Conservation (phyloP, 2,797 vertebrate species). For the Anguilla marmorata region DNA sequence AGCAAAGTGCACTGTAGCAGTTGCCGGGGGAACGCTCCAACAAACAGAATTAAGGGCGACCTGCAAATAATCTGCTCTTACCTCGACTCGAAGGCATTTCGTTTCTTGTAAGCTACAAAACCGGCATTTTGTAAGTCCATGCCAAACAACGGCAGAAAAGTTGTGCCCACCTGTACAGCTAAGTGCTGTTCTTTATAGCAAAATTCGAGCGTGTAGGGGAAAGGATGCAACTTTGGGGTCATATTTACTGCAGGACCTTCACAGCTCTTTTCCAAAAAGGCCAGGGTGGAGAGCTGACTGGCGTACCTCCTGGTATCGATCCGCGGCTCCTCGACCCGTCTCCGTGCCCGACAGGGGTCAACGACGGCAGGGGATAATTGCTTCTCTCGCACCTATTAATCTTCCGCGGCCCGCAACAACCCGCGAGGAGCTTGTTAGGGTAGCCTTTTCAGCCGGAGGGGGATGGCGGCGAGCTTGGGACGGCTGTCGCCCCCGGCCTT, state of each 20-base stretch:
- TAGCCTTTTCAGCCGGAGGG: conserved; percentile 38
- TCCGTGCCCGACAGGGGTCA: conserved; percentile 60
- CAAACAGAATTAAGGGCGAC: not conserved
- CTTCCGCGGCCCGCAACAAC: conserved; percentile 30
- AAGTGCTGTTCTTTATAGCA: not conserved
- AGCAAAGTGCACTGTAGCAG: not conserved
- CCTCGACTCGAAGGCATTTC: not conserved
- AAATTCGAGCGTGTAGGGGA: conserved; percentile 6
- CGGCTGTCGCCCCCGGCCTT: not conserved
- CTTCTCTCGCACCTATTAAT: conserved; percentile 61
- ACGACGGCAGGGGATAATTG: conserved; percentile 57
- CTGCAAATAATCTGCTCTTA: not conserved
- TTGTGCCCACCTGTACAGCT: not conserved
- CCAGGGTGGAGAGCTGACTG: conserved; percentile 54
- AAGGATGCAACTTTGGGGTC: conserved; percentile 44
- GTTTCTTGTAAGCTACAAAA: not conserved
- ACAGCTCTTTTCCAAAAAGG: conserved; percentile 49
- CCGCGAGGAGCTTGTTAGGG: conserved; percentile 36
- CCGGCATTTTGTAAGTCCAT: not conserved
- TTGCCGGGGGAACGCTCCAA: not conserved
- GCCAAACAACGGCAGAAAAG: conserved; percentile 13
- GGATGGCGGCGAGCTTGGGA: not conserved
- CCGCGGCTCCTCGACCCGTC: conserved; percentile 59
- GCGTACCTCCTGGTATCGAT: conserved; percentile 56
- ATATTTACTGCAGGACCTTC: conserved; percentile 43